Conservation (phyloP, 2,113 vertebrate genomes). For the Asarcornis scutulata region DNA sequence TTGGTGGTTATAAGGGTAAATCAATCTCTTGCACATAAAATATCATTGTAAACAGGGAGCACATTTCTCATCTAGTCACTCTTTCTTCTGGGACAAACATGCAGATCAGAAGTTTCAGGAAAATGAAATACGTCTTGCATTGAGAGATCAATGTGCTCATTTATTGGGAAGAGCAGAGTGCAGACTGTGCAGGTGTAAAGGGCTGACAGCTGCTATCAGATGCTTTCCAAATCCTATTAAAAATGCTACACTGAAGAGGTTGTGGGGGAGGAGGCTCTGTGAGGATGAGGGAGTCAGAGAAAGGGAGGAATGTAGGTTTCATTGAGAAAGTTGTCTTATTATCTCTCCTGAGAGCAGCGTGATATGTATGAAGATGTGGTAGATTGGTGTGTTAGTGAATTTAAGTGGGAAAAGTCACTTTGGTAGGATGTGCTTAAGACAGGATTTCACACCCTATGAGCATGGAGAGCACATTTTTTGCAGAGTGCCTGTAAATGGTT, state of each 20-base stretch:
- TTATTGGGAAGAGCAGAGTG: neutral
- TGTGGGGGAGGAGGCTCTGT: neutral
- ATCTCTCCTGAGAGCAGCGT: neutral
- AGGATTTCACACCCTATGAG: neutral
- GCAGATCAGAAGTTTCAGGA: neutral
- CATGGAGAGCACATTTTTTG: neutral
- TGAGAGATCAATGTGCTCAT: neutral
- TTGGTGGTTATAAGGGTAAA: neutral
- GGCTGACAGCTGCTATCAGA: constrained; percentile 1
- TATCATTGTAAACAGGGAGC: neutral
- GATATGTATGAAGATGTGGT: neutral
- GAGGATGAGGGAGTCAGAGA: neutral
- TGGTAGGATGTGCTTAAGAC: neutral
- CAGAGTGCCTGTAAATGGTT: neutral
- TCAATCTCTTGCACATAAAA: constrained; percentile 30
- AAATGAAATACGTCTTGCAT: neutral
- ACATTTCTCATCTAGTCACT: constrained; percentile 19
- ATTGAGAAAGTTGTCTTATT: neutral
- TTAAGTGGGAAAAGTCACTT: neutral
- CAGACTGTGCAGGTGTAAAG: neutral
- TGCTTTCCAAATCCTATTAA: neutral
- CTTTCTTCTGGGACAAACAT: constrained; percentile 1
- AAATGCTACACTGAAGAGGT: neutral
- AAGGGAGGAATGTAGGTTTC: neutral
- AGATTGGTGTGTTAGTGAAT: neutral